Base-by-base conservation (phyloP, 2,888 invertebrate species). In the Andrena marginata region DNA sequence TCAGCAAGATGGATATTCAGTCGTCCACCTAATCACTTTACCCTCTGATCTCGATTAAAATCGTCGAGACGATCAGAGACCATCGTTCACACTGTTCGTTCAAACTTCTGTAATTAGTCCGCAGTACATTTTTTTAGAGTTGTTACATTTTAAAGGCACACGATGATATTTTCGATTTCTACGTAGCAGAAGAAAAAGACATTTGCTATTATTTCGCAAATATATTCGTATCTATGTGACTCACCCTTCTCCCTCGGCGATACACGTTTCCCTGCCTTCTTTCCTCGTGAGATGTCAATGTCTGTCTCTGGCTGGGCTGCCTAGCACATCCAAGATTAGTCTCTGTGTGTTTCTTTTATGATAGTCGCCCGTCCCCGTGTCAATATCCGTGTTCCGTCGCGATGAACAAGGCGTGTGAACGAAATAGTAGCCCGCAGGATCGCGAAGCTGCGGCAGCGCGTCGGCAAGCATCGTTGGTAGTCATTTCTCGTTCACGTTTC, bases 1-100 rank as follows among this genome's bases (percentile, higher is more conserved):
- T 90, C n/a, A 86, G 84, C 71, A 90, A 90, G 51, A 33, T 20
- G 26, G 76, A 65, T 16, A 2, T 33, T 5, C 6, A 31, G 1
- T 33, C 31, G n/a, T 49, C 5, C 8, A 13, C 33, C n/a, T 64
- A 59, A 29, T 8, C 1, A 13, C 16, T 60, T 3, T 2, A 0
- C 7, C 2, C 1, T 29, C 4, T 13, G 2, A 0, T 26, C 20
- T 26, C 26, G n/a, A n/a, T 20, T 7, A 20, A 3, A 1, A 2
- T 16, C 6, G 6, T n/a, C 42, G 42, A 13, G 42, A 23, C 23
- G 35, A 35, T 8, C 35, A 10, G 35, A 35, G 35, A 35, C 2
- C 35, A 35, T 35, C 35, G 35, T 35, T 10, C 2, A 10, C 10
- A 10, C 35, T n/a, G n/a, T 2, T 35, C 42, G 42, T 42, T 42